Evolutionary conservation across 2,797 vertebrate genomes (phyloP), one percentile per base, ranked within the genome.

Genomic region (Rallus crepitans): DNA sequence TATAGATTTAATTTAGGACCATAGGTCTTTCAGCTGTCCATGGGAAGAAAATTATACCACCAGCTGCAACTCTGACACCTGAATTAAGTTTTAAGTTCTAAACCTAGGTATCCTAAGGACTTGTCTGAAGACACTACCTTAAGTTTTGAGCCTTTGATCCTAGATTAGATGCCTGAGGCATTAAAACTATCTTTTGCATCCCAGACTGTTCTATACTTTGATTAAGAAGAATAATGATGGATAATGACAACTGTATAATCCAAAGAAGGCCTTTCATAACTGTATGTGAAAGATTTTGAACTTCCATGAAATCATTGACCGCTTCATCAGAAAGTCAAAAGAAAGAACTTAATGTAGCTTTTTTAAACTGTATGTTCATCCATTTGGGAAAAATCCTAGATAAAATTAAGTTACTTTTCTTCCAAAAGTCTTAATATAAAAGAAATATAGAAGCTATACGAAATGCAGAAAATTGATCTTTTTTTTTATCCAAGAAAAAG

Each of bases 131-230:
- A 40, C 60, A n/a, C 2, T 27, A 8, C 12, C 6, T 19, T 61
- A 15, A n/a, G 21, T 20, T 72, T 31, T 23, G 28, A 50, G 16
- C 3, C 6, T 66, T 77, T 50, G 24, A 61, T 68, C 35, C 35
- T 50, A 66, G 15, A 39, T 42, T 59, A 42, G 15, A 47, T 66
- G 27, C 12, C 56, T 82, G 23, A 64, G 8, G 12, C 11, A 75
- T 25, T 9, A 59, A 75, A 90, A 35, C 9, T 6, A 28, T 12
- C 6, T 52, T 2, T 48, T 75, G 6, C 7, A 47, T 55, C 11
- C 23, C 9, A 48, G 1, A 14, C n/a, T 2, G 40, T 2, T 23
- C 31, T 35, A 3, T 45, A 24, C 4, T 69, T 69, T 12, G 3
- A 8, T 59, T 53, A 60, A 25, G 39, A 70, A 82, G 25, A 37